Base-by-base conservation (phyloP, 2,797 vertebrate genomes). In the Enteromius viviparus region DNA sequence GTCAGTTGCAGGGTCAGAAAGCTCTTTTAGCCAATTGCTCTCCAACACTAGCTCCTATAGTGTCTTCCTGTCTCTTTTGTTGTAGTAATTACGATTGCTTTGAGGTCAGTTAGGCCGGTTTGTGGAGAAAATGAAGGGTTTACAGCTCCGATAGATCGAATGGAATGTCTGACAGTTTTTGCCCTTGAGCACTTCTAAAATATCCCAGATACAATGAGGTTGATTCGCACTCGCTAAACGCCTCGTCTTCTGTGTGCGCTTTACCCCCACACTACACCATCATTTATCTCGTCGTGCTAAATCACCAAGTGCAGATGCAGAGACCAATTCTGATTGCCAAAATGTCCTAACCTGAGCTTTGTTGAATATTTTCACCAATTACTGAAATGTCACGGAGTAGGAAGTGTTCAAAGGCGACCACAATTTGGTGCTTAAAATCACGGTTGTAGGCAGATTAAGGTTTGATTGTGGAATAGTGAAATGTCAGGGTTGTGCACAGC, bases 171-270 rank as follows among this genome's bases (percentile, higher is more conserved):
- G 53, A 40, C 77, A 80, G 53, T 45, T 62, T 82, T 76, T 62
- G 83, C 85, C 77, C 64, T 78, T 34, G 55, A 81, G 85, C 80
- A 78, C 75, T 88, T 85, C 72, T 68, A 79, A 85, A 86, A 86
- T 71, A 83, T 78, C 79, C 55, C 65, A 62, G 76, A 80, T 78
- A 85, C 80, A 85, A 80, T 65, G 65, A 71, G 26, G 32, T 55
- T 81, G 60, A 82, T 88, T 88, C 37, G 85, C 69, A 87, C 75
- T 51, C 47, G 4, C 71, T 75, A 47, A 87, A 64, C 66, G 17
- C 14, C 69, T n/a, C 29, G 71, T 75, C 49, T 74, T 75, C 77
- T 55, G 4, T 42, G 40, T 29, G 66, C 6, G 12, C 68, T 60
- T 71, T 29, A 72, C 55, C 55, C 55, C 42, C 29, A 64, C 40